Conservation (phyloP, 2,113 vertebrate species). For the Etheostoma cragini region DNA sequence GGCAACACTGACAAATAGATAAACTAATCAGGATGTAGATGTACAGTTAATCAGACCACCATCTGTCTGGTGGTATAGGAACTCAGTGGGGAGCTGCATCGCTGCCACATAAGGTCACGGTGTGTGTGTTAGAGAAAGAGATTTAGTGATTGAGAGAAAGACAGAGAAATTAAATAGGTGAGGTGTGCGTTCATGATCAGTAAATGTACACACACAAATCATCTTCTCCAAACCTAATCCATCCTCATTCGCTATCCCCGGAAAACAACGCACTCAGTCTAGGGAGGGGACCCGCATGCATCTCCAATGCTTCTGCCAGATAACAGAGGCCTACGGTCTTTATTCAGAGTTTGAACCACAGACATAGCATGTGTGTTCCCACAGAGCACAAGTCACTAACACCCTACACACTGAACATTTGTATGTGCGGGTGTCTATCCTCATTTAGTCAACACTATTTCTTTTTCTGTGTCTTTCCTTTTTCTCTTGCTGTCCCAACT, state of each 20-base stretch:
- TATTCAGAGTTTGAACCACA: constrained; percentile 54
- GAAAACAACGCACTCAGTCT: constrained; percentile 41
- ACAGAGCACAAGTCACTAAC: constrained; percentile 56
- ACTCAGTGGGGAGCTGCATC: constrained; percentile 51
- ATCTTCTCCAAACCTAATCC: constrained; percentile 23
- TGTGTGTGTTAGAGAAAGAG: constrained; percentile 1
- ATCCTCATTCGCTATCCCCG: constrained; percentile 20
- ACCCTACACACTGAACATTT: constrained; percentile 46
- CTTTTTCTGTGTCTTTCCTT: neutral
- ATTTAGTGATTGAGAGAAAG: neutral
- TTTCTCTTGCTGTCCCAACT: neutral
- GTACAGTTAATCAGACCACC: constrained; percentile 62
- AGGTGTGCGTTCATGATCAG: constrained; percentile 18
- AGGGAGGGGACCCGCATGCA: constrained; percentile 43
- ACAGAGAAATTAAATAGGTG: neutral
- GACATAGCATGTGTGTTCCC: constrained; percentile 54
- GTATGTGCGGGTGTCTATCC: constrained; percentile 19
- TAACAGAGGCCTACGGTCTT: constrained; percentile 61
- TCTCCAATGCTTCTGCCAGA: constrained; percentile 65
- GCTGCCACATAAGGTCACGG: constrained; percentile 45
- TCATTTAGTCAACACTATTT: constrained; percentile 2
- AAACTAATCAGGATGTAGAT: constrained; percentile 74
- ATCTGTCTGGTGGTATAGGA: constrained; percentile 66
- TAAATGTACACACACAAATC: neutral
- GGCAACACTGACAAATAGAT: constrained; percentile 63